phyloP scores from a whole-genome alignment of 1,140 invertebrate genomes.

The Drosophila triauraria region DNA sequence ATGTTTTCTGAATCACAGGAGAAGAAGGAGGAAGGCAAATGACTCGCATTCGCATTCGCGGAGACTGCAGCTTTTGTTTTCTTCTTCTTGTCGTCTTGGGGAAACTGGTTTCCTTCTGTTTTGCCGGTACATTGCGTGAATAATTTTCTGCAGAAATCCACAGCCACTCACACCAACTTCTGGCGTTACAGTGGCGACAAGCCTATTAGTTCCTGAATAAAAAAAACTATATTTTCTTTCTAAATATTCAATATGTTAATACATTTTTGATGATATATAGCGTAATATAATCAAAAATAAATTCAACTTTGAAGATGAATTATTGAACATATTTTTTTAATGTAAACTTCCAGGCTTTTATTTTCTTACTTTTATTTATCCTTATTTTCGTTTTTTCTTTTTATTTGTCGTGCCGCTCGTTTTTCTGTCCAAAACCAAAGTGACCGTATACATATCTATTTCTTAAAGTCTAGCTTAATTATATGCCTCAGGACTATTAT shows the following conservation, averaged over 20 bases:
- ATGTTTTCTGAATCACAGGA: slow-evolving; percentile 25
- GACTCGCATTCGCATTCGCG: slow-evolving; percentile 10
- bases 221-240: too few relatives aligned
- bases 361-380: too few relatives aligned
- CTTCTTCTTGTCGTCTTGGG: slow-evolving; percentile 3
- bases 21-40: slow-evolving; percentile 12
- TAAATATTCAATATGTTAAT: too few relatives aligned
- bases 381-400: too few relatives aligned
- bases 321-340: too few relatives aligned
- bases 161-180: not conserved
- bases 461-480: too few relatives aligned
- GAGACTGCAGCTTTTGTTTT: slow-evolving; percentile 11
- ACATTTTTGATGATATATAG: not conserved
- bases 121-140: slow-evolving; percentile 33
- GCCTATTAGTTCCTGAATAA: not conserved
- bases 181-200: not conserved
- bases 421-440: too few relatives aligned
- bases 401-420: too few relatives aligned
- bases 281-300: not conserved
- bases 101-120: slow-evolving; percentile 38
- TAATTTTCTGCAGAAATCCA: slow-evolving; percentile 23
- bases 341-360: too few relatives aligned
- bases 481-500: too few relatives aligned
- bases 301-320: too few relatives aligned
- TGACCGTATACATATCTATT: too few relatives aligned